Evolutionary conservation across 2,797 vertebrate species (phyloP).

Genomic region (Apogon talboti): DNA sequence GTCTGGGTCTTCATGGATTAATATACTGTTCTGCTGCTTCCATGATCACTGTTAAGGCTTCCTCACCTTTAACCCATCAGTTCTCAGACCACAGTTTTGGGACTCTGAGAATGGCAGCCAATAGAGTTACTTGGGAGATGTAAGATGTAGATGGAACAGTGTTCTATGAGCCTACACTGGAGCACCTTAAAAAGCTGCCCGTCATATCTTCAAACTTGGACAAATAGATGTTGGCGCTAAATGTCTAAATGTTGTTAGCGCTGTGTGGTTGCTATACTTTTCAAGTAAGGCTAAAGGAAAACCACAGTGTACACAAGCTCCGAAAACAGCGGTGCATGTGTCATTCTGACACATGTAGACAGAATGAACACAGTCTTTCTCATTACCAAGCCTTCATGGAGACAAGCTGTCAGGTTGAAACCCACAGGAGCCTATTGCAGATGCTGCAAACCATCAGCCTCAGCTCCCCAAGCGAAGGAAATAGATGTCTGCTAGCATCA

Average conservation of each 20-base stretch:
- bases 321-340: constrained; percentile 61
- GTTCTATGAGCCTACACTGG: not conserved
- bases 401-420: constrained; percentile 77
- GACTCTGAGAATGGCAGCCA: no score
- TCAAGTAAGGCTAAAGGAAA: constrained; percentile 59
- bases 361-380: constrained; percentile 74
- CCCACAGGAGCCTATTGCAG: constrained; percentile 72
- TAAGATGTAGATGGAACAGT: no score
- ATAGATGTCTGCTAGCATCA: constrained; percentile 65
- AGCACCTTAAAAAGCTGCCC: constrained; percentile 20
- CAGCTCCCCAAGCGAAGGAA: constrained; percentile 61
- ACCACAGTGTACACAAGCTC: constrained; percentile 54
- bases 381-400: constrained; percentile 75
- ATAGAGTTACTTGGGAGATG: no score
- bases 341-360: constrained; percentile 71
- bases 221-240: constrained; percentile 42
- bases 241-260: constrained; percentile 32
- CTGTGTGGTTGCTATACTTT: constrained; percentile 51
- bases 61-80: no score
- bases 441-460: constrained; percentile 71
- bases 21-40: no score
- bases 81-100: no score
- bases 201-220: constrained; percentile 41
- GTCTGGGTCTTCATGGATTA: no score
- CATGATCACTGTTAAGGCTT: no score